Percentiles rank a stretch among this genome's conserved stretches.
Evolutionary conservation across 2,888 invertebrate genomes (phyloP).

Genomic region (Tribolium freemani): DNA sequence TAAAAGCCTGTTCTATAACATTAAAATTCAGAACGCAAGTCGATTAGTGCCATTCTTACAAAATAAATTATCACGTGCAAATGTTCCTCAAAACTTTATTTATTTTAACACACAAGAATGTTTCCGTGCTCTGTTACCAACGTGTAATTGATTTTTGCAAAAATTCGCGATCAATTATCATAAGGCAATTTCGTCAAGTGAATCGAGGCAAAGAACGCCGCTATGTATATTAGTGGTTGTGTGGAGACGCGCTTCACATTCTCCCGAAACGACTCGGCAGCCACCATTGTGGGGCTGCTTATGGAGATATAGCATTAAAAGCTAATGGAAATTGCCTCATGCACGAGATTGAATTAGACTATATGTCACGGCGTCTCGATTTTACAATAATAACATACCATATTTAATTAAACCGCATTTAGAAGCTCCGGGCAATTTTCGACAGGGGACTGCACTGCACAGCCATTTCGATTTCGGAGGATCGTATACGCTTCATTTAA

Average conservation of each 20-base stretch:
- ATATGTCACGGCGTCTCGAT: slow-evolving; percentile 36
- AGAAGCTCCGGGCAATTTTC: neutral
- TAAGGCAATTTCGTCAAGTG: slow-evolving; percentile 2
- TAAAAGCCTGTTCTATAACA: no score
- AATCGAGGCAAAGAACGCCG: slow-evolving; percentile 29
- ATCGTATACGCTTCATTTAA: neutral
- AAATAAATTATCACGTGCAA: no score
- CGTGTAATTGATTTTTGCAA: no score
- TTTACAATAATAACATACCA: slow-evolving; percentile 34
- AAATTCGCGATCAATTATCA: slow-evolving; percentile 1
- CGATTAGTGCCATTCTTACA: no score
- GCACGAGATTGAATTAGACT: slow-evolving; percentile 41
- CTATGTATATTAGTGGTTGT: slow-evolving; percentile 29
- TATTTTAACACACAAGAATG: no score
- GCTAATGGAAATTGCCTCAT: slow-evolving; percentile 46
- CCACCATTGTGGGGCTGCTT: slow-evolving; percentile 25
- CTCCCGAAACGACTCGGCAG: slow-evolving; percentile 9
- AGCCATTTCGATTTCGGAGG: neutral
- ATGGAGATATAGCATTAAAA: slow-evolving; percentile 43
- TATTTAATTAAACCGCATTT: slow-evolving; percentile 34
- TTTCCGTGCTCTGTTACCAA: no score
- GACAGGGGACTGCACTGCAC: neutral
- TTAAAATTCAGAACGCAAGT: no score
- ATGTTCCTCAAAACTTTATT: no score
- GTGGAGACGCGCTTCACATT: slow-evolving; percentile 12